Evolutionary conservation across 2,797 vertebrate genomes (phyloP), one percentile per base, ranked within the genome.

Genomic region (Cynodonichthys magdalenae): DNA sequence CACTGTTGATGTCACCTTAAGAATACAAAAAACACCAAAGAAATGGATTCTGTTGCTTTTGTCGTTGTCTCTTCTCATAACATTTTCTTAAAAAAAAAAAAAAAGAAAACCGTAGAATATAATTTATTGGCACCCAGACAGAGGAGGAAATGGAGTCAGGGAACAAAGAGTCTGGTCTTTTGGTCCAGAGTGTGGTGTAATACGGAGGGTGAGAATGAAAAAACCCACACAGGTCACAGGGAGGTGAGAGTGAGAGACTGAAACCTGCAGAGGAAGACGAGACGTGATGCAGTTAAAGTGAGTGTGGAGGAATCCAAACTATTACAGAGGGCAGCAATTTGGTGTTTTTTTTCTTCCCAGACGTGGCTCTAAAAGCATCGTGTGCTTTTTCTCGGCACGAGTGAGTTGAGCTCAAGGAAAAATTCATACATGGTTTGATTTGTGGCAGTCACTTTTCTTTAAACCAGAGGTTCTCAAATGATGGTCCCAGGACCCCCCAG

Each of bases 161-260:
- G 50, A 74, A 39, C 27, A 31, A 36, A 71, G 24, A 24, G 57
- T 4, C 31, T 47, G 27, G 45, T 58, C 57, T 69, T 66, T 69
- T 45, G 51, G 42, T 53, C 50, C 29, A 44, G 54, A 58, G 19
- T 20, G 18, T 57, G 56, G 53, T 71, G 71, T 55, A 58, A 71
- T 54, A 41, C 46, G 47, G 49, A 54, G 66, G 60, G 67, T 11
- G 60, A 77, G 61, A 83, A 77, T 63, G 66, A 61, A 34, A 76
- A 72, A 71, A 19, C 31, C 34, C 0, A 19, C 59, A 14, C 31
- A 57, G 77, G 79, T 87, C 75, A 54, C 34, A 12, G 41, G 50
- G 68, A 77, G 63, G 75, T 71, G 72, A 78, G 19, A 2, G 50
- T 48, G 34, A 73, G 11, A 79, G 19, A 10, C 63, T 53, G 74